A percentile compares a stretch with the other conserved stretches of the same genome.
These are phyloP conservation scores for Heliconius congener DNA, from an alignment of 1,140 invertebrate species.

Conservation along the genomic window DNA sequence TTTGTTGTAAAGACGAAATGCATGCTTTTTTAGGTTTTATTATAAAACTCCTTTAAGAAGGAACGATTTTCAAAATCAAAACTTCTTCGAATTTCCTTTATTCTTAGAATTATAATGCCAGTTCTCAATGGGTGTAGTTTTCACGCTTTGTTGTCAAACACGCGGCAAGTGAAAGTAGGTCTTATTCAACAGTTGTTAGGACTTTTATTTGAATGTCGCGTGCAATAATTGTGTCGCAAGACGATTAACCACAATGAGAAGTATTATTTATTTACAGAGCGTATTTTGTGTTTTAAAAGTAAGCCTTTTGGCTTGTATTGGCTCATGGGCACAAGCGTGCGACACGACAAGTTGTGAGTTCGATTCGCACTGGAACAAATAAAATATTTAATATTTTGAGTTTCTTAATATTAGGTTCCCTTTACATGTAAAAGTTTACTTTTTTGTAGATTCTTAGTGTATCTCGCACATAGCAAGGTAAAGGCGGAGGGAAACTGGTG, in stretches of 20 bases:
- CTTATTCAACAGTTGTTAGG: not conserved
- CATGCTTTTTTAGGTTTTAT: not conserved
- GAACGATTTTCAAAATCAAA: not conserved
- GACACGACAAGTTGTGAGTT: too few relatives aligned
- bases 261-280: not conserved
- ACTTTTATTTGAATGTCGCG: not conserved
- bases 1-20: not conserved
- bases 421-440: too few relatives aligned
- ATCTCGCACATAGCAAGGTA: not conserved
- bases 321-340: too few relatives aligned
- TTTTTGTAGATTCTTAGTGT: not conserved
- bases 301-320: not conserved
- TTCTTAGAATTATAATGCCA: slow-evolving; percentile 14
- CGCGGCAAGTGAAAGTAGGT: not conserved
- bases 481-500: not conserved
- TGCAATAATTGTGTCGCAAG: not conserved
- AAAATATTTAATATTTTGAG: too few relatives aligned
- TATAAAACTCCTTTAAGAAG: not conserved
- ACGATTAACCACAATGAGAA: not conserved
- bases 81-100: not conserved
- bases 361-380: too few relatives aligned
- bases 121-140: slow-evolving; percentile 21
- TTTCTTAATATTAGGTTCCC: too few relatives aligned
- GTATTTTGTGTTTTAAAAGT: slow-evolving; percentile 4
- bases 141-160: not conserved